Evolutionary conservation across 2,113 vertebrate genomes (phyloP).

Genomic region (Varanus salvator): DNA sequence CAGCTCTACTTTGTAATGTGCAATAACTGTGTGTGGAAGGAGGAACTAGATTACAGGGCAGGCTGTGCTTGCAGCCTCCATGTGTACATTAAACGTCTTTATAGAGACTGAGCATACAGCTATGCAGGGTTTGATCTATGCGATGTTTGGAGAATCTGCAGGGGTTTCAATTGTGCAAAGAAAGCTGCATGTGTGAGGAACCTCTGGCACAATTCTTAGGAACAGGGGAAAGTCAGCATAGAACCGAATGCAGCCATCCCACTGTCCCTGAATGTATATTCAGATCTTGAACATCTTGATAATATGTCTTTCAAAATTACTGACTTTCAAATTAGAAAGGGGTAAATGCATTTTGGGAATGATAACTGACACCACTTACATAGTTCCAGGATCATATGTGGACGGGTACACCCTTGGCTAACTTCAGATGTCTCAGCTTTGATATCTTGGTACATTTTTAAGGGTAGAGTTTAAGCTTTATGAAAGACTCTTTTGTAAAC

Average conservation of each 20-base stretch:
- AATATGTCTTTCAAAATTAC: not conserved
- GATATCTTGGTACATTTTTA: conserved; percentile 9
- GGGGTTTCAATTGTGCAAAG: not conserved
- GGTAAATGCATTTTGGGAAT: not conserved
- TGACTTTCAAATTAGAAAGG: not conserved
- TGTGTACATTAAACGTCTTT: not conserved
- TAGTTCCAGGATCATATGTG: not conserved
- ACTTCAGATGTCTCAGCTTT: conserved; percentile 35
- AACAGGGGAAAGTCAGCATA: not conserved
- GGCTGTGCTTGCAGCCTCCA: not conserved
- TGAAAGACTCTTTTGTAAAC: conserved; percentile 3
- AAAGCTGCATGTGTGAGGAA: not conserved
- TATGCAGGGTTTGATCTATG: not conserved
- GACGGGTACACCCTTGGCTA: not conserved
- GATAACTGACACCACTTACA: not conserved
- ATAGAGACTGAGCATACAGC: not conserved
- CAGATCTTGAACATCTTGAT: not conserved
- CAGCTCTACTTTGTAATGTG: not conserved
- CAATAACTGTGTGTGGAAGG: not conserved
- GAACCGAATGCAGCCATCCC: not conserved
- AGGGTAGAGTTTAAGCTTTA: conserved; percentile 23
- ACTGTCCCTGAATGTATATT: not conserved
- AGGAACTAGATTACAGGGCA: not conserved
- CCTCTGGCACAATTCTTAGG: not conserved
- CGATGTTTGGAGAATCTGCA: not conserved